phyloP scores from a whole-genome alignment of 1,140 invertebrate species.

The Zaprionus inermis region DNA sequence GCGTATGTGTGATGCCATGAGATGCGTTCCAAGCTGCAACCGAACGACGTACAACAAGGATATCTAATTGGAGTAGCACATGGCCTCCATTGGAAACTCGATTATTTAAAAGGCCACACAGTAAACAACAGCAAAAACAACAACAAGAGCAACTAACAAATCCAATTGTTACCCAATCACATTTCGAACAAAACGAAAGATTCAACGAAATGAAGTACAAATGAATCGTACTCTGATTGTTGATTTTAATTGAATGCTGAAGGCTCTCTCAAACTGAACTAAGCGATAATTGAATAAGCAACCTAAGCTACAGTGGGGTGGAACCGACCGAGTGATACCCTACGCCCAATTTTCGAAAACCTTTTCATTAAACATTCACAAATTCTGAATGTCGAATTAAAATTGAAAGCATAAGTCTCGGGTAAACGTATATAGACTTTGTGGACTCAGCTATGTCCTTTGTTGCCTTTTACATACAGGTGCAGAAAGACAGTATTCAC shows the following conservation, averaged over 20 bases:
- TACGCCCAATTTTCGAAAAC: too few relatives aligned
- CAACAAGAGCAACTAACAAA: not conserved
- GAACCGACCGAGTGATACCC: too few relatives aligned
- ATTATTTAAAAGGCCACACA: conserved; percentile 28
- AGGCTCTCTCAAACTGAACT: not conserved
- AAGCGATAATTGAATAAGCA: not conserved
- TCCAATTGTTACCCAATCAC: conserved; percentile 4
- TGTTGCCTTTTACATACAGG: too few relatives aligned
- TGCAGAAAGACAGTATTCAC: too few relatives aligned
- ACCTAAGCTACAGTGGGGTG: too few relatives aligned
- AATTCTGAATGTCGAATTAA: too few relatives aligned
- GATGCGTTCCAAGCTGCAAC: conserved; percentile 16
- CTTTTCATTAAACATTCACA: too few relatives aligned
- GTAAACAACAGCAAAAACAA: not conserved
- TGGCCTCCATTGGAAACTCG: conserved; percentile 37
- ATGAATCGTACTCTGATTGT: conserved; percentile 4
- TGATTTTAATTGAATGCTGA: not conserved
- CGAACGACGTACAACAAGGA: not conserved
- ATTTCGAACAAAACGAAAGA: not conserved
- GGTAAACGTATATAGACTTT: too few relatives aligned
- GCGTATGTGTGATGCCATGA: conserved; percentile 64
- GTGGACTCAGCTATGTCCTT: too few relatives aligned
- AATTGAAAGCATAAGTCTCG: too few relatives aligned
- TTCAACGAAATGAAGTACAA: not conserved
- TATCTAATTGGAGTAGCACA: conserved; percentile 23